Conservation (phyloP, 2,797 vertebrate species). For the Tinamus major region DNA sequence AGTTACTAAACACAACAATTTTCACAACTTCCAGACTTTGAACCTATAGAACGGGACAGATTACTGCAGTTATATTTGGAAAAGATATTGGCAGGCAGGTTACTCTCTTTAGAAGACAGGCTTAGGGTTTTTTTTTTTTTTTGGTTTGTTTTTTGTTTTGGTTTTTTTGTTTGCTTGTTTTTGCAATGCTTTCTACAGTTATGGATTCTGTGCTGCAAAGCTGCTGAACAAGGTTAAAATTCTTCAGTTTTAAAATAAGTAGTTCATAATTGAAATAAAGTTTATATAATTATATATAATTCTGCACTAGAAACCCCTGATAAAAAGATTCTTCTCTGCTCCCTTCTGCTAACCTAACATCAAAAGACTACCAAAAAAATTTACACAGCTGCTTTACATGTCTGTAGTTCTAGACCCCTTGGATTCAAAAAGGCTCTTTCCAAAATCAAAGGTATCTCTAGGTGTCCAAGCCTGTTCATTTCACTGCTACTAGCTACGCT, state of each 20-base stretch:
- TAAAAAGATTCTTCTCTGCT: neutral
- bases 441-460: neutral
- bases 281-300: neutral
- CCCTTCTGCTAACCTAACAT: neutral
- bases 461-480: neutral
- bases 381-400: neutral
- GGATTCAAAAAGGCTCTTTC: neutral
- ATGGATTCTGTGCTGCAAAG: rapidly evolving
- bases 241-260: neutral
- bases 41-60: neutral
- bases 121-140: too few species aligned
- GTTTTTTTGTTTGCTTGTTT: neutral
- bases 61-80: neutral
- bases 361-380: neutral
- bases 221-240: neutral
- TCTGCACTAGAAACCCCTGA: neutral
- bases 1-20: neutral
- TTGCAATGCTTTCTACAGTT: neutral
- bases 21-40: neutral
- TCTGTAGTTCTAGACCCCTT: neutral
- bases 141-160: too few species aligned
- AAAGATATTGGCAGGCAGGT: neutral
- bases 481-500: neutral
- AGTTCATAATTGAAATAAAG: neutral
- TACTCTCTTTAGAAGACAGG: neutral